These are phyloP conservation scores for Babylonia areolata DNA, from an alignment of 1,140 invertebrate genomes.

Conservation along the genomic window DNA sequence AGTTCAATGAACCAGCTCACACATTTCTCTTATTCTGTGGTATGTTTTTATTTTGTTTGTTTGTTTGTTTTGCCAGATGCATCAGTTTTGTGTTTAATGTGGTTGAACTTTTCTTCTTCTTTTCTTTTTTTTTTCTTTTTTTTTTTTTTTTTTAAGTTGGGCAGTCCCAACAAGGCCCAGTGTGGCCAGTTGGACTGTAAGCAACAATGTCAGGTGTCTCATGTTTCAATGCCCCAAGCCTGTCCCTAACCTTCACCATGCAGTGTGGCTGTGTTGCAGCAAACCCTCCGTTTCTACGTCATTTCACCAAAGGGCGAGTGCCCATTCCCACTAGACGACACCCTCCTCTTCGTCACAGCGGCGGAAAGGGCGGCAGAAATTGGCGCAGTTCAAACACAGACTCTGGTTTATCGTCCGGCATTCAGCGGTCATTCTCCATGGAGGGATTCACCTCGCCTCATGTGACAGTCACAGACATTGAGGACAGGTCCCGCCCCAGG, in stretches of 20 bases:
- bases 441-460: not conserved
- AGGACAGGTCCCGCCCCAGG: slow-evolving; percentile 13
- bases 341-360: slow-evolving; percentile 3
- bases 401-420: not conserved
- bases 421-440: not conserved
- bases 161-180: too few species aligned
- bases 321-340: slow-evolving; percentile 39
- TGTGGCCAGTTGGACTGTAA: too few species aligned
- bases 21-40: too few species aligned
- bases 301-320: slow-evolving; percentile 56
- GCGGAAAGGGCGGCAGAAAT: not conserved
- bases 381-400: too few species aligned
- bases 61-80: too few species aligned
- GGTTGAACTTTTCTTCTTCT: too few species aligned
- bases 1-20: too few species aligned
- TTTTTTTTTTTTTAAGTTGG: too few species aligned
- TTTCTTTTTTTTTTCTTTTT: too few species aligned
- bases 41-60: too few species aligned
- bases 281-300: slow-evolving; percentile 45
- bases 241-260: not conserved
- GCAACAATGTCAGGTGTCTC: too few species aligned
- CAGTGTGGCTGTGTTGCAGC: slow-evolving; percentile 39
- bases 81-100: too few species aligned
- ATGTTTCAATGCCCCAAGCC: not conserved
- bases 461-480: not conserved